Evolutionary conservation across 2,113 vertebrate species (phyloP).

Genomic region (Petrocephalus microphthalmus): DNA sequence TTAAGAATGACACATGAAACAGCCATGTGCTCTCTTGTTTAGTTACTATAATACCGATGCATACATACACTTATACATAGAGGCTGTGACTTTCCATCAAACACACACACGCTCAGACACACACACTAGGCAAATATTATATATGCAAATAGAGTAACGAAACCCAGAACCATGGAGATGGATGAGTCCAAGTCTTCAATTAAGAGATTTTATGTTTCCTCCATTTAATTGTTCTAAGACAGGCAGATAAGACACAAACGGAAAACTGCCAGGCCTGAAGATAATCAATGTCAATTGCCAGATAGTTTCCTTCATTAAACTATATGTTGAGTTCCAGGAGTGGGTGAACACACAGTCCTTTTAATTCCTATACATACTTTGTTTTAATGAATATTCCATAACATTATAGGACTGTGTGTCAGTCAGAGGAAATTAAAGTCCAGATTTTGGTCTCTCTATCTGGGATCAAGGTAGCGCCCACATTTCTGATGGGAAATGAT

Average conservation of each 20-base stretch:
- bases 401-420: not conserved
- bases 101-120: not conserved
- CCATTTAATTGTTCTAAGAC: not conserved
- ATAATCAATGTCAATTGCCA: not conserved
- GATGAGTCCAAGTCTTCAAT: not conserved
- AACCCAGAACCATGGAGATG: not conserved
- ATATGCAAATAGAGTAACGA: not conserved
- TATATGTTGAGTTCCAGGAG: not conserved
- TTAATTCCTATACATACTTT: not conserved
- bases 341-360: not conserved
- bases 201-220: not conserved
- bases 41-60: not conserved
- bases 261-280: not conserved
- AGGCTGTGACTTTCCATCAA: not conserved
- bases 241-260: not conserved
- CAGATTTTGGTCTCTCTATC: not conserved
- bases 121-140: not conserved
- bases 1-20: not conserved
- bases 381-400: not conserved
- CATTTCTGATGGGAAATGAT: not conserved
- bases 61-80: not conserved
- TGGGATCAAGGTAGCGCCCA: not conserved
- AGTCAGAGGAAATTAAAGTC: not conserved
- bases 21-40: not conserved
- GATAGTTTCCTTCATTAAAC: not conserved